A percentile compares a stretch with the other conserved stretches of the same genome.
Conservation (phyloP, 2,888 invertebrate genomes). For the Leucozona laternaria region DNA sequence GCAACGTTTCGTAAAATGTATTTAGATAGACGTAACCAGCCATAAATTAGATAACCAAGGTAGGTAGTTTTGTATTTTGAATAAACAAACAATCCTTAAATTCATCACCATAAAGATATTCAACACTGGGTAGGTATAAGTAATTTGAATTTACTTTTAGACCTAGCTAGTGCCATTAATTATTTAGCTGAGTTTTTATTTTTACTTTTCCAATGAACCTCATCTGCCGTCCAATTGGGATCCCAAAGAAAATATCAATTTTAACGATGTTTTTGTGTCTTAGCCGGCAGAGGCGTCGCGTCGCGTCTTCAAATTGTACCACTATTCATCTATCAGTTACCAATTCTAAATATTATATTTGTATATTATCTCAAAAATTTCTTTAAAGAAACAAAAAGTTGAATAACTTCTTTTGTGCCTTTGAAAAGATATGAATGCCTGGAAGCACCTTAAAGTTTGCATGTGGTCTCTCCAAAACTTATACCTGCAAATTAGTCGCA, state of each 20-base stretch:
- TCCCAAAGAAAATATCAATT: neutral
- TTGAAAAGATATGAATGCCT: slow-evolving; percentile 19
- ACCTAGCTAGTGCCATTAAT: too few relatives aligned
- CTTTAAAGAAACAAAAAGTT: neutral
- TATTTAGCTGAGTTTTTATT: too few relatives aligned
- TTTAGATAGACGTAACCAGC: too few relatives aligned
- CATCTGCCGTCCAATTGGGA: neutral
- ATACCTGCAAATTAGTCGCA: slow-evolving; percentile 73
- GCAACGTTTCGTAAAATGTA: too few relatives aligned
- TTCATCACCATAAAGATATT: too few relatives aligned
- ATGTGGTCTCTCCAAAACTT: slow-evolving; percentile 58
- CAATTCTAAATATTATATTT: neutral
- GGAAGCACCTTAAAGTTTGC: slow-evolving; percentile 34
- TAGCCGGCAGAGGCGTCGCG: neutral
- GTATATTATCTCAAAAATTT: neutral
- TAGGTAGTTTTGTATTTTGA: too few relatives aligned
- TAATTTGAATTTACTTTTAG: too few relatives aligned
- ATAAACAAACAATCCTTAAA: too few relatives aligned
- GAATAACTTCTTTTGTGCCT: slow-evolving; percentile 1
- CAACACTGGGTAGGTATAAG: too few relatives aligned
- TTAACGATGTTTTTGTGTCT: neutral
- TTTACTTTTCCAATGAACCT: neutral
- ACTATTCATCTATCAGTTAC: neutral
- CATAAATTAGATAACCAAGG: too few relatives aligned
- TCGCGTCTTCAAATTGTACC: neutral